Evolutionary conservation across 2,797 vertebrate genomes (phyloP), one percentile per base, ranked within the genome.

Genomic region (Tragelaphus eurycerus): DNA sequence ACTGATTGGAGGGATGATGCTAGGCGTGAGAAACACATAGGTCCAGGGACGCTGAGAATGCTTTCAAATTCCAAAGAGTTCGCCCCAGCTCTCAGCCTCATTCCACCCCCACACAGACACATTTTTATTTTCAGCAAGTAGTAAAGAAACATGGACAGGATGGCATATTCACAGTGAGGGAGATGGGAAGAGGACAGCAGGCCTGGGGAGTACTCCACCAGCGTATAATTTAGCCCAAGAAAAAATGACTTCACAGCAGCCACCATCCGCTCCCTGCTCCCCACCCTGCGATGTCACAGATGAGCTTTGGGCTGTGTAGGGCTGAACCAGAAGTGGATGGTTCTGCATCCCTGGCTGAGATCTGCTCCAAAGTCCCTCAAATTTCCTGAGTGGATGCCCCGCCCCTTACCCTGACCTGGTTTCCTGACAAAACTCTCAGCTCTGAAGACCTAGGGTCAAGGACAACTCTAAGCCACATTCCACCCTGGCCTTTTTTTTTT

Each of bases 11-110:
- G 83, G 54, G 79, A 74, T 48, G 81, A 67, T 38, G 76, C n/a
- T 85, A 62, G 83, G 95, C 2, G 19, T 87, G 94, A 96, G 83
- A 94, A 87, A 88, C 43, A 17, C 91, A 84, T 6, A 46, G 79
- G 59, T 74, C 86, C 78, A 85, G 89, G 71, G 78, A 81, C n/a
- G 9, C 1, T 13, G 23, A 54, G 90, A 59, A 87, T 12, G 21
- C 86, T 92, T 93, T 78, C 83, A 52, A 52, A 81, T 84, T 81
- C 92, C 86, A 88, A 86, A 89, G 94, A 86, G 50, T 48, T 83
- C 89, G 62, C 81, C 93, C 59, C 67, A 46, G 92, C 82, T 57
- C 82, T 2, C 52, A 60, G 94, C 34, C 78, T 79, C 50, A 71
- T 62, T 64, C 89, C 52, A 82, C 64, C 46, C 38, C 4, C 3